Base-by-base conservation (phyloP, 2,888 invertebrate genomes). In the Schizaphis graminum region DNA sequence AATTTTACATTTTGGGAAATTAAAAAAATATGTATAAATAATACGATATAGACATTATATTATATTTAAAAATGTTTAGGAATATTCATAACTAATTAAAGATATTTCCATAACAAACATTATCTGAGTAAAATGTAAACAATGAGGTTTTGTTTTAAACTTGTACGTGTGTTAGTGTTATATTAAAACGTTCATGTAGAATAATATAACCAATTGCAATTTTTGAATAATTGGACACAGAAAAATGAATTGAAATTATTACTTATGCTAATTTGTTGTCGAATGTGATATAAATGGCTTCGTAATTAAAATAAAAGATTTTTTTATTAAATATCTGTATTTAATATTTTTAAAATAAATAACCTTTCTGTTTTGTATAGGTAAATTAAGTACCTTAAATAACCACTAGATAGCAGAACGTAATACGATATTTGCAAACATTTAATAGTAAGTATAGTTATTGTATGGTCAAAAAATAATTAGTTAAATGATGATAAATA, bases 401-500 rank as follows among this genome's bases (percentile, higher is more conserved):
- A 67, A 7, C 67, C 67, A 16, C 67, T 67, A 67, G 67, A 67
- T 35, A 67, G 67, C n/a, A 35, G 16, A 5, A 67, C n/a, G 7
- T 67, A 35, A 35, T 67, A 67, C 21, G 7, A 67, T 67, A 35
- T 67, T n/a, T 67, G 21, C 7, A 35, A 5, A 61, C 3, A 57
- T 57, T 0, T n/a, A 11, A n/a, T 53, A 53, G 53, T 53, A 16
- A 53, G 16, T n/a, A 4, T n/a, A 4, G 61, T 67, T 67, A n/a
- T 11, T 67, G n/a, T n/a, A n/a, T 13, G 11, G 4, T 4, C 10
- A 67, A 67, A 67, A n/a, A n/a, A n/a, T n/a, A 67, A 67, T 4
- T 13, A n/a, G 3, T 0, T 0, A n/a, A 61, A 67, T 3, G 1
- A n/a, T 35, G 0, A 21, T n/a, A n/a, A 13, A 67, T 67, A 28